A percentile compares a stretch with the other conserved stretches of the same genome.
Conservation (phyloP, 2,113 vertebrate genomes). For the Elephas maximus region DNA sequence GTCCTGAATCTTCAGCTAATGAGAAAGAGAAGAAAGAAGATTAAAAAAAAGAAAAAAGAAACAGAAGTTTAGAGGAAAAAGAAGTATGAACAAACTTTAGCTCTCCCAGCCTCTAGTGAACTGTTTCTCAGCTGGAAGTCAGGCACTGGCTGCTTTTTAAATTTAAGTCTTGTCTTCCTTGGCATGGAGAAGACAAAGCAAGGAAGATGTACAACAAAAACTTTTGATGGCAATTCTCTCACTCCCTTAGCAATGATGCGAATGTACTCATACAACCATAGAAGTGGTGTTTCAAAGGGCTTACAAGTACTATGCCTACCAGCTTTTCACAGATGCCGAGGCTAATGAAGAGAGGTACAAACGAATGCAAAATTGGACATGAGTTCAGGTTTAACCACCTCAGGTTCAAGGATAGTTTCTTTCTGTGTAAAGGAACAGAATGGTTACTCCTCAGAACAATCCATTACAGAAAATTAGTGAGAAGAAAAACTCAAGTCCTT, state of each 20-base stretch:
- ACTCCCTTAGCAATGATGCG: background rate
- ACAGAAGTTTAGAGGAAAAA: background rate
- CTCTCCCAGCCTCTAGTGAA: background rate
- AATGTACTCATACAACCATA: background rate
- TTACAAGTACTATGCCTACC: background rate
- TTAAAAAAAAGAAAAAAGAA: too few species aligned
- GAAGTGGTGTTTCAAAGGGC: background rate
- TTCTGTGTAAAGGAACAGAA: background rate
- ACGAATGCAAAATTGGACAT: background rate
- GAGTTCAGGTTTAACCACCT: background rate
- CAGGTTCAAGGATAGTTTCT: background rate
- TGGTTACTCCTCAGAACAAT: background rate
- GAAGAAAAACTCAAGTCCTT: background rate
- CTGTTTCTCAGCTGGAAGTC: background rate
- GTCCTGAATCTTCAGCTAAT: background rate
- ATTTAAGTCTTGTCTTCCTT: background rate
- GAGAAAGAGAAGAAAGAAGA: background rate
- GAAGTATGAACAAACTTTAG: fast-evolving
- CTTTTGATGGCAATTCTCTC: background rate
- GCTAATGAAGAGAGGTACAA: background rate
- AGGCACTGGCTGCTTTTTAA: background rate
- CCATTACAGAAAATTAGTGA: background rate
- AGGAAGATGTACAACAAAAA: background rate
- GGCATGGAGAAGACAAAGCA: background rate
- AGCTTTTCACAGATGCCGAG: background rate